Conservation (phyloP, 2,888 invertebrate genomes). For the Hirtodrosophila alboralis region DNA sequence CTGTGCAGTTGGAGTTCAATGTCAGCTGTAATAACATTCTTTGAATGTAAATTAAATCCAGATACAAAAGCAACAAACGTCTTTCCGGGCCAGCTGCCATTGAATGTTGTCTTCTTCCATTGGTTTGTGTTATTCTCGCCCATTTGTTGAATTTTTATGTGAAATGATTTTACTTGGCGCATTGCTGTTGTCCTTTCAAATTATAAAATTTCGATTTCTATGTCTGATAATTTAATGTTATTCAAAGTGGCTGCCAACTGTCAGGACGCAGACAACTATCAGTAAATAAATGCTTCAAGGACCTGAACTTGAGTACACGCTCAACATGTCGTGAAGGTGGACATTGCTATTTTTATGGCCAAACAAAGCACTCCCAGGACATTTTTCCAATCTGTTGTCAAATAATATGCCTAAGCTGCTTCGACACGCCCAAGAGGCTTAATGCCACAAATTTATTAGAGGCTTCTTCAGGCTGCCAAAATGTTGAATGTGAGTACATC, state of each 20-base stretch:
- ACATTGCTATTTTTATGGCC: slow-evolving; percentile 44
- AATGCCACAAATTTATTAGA: slow-evolving; percentile 54
- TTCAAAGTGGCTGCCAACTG: slow-evolving; percentile 46
- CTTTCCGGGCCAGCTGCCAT: slow-evolving; percentile 4
- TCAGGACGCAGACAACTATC: slow-evolving; percentile 24
- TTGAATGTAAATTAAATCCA: slow-evolving; percentile 53
- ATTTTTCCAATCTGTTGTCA: slow-evolving; percentile 34
- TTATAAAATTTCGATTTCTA: slow-evolving; percentile 39
- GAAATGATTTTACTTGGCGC: slow-evolving; percentile 52
- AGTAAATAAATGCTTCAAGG: slow-evolving; percentile 7
- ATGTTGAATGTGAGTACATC: slow-evolving; percentile 31
- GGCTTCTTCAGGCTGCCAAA: slow-evolving; percentile 17
- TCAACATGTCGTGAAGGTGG: slow-evolving; percentile 7
- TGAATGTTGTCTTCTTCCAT: too few relatives aligned
- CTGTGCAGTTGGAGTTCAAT: slow-evolving; percentile 9
- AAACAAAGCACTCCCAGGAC: slow-evolving; percentile 38
- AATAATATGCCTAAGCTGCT: slow-evolving; percentile 26
- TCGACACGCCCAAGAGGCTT: slow-evolving; percentile 28
- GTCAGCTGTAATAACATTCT: slow-evolving; percentile 69
- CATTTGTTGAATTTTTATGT: slow-evolving; percentile 45
- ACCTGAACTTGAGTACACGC: slow-evolving; percentile 5
- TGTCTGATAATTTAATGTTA: slow-evolving; percentile 34
- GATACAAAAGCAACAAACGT: slow-evolving; percentile 18
- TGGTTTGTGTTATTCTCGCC: neutral
- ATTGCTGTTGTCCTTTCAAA: slow-evolving; percentile 45